A percentile compares a stretch with the other conserved stretches of the same genome.
These are phyloP conservation scores for Clistopyga incitator DNA, from an alignment of 2,888 invertebrate species.

Conservation along the genomic window DNA sequence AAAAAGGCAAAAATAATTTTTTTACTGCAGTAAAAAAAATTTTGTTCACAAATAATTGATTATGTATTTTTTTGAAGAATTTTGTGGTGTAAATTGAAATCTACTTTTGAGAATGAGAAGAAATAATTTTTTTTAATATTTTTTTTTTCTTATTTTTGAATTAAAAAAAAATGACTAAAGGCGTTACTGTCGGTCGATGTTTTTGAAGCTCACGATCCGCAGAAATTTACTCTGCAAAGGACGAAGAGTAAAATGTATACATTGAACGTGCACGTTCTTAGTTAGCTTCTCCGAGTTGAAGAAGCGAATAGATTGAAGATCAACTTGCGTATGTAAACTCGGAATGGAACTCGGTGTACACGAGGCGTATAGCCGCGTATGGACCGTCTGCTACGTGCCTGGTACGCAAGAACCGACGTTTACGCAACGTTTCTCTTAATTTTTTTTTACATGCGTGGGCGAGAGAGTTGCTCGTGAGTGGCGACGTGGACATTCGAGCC, in stretches of 20 bases:
- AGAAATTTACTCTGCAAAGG: neutral
- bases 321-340: conserved; percentile 34
- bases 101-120: neutral
- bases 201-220: neutral
- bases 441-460: conserved; percentile 35
- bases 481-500: neutral
- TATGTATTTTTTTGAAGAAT: no score
- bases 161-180: neutral
- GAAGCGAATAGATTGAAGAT: conserved; percentile 31
- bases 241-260: neutral
- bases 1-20: no score
- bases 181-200: neutral
- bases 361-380: neutral
- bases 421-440: conserved; percentile 47
- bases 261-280: neutral
- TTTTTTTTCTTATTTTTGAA: neutral
- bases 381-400: conserved; percentile 10
- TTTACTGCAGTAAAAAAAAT: no score
- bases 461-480: conserved; percentile 6
- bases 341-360: neutral
- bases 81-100: no score
- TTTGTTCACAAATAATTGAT: no score
- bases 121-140: neutral
- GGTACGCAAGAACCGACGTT: conserved; percentile 29
- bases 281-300: neutral